Evolutionary conservation across 53 echinoderm and acorn worm genomes (phyloP).

Genomic region (Apostichopus leukothele): DNA sequence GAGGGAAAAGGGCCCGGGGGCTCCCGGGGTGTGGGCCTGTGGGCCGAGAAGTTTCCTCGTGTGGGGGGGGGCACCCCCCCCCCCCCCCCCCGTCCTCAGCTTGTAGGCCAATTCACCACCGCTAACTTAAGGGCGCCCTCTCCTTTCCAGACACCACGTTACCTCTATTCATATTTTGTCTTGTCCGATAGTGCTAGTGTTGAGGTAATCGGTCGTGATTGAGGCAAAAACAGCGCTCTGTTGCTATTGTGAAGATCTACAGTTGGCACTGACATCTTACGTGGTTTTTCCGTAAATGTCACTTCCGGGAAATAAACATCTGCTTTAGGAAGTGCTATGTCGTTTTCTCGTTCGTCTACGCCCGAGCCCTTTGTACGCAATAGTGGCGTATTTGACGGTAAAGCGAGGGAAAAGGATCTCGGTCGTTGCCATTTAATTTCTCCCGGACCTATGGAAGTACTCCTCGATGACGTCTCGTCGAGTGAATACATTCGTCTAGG

Average conservation of each 20-base stretch:
- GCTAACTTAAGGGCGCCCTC: too few species aligned
- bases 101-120: too few species aligned
- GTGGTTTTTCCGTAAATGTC: not conserved
- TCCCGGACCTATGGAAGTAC: not conserved
- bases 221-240: too few species aligned
- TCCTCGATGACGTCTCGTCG: not conserved
- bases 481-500: slow-evolving; percentile 39
- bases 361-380: not conserved
- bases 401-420: not conserved
- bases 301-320: not conserved
- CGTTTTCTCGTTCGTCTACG: not conserved
- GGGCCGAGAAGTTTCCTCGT: too few species aligned
- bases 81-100: too few species aligned
- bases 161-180: too few species aligned
- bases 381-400: not conserved
- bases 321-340: not conserved
- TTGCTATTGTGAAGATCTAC: not conserved
- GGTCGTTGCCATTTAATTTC: not conserved
- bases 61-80: too few species aligned
- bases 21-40: too few species aligned
- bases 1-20: too few species aligned
- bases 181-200: too few species aligned
- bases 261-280: slow-evolving; percentile 24
- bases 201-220: too few species aligned
- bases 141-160: too few species aligned